These are phyloP conservation scores for Indri indri DNA, from an alignment of 2,113 vertebrate species.

Conservation along the genomic window DNA sequence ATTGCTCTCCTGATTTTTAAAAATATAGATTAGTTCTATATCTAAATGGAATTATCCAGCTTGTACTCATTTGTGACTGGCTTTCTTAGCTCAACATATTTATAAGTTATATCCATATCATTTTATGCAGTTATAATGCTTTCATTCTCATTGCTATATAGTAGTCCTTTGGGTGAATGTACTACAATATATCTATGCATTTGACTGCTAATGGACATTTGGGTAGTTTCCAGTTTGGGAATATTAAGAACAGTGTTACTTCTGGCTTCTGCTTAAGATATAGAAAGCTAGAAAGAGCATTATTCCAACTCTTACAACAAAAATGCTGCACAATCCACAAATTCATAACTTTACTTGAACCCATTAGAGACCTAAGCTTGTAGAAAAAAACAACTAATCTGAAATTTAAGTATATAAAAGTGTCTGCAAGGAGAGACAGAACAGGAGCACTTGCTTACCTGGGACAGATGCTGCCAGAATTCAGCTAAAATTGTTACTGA, in stretches of 20 bases:
- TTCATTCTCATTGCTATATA: slow-evolving; percentile 24
- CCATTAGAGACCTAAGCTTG: not conserved
- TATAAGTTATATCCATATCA: not conserved
- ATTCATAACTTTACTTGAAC: not conserved
- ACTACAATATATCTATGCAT: not conserved
- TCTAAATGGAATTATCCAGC: not conserved
- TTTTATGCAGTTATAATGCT: not conserved
- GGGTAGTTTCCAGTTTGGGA: slow-evolving; percentile 18
- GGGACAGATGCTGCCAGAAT: not conserved
- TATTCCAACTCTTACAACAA: not conserved
- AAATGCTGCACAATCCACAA: not conserved
- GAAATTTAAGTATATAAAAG: slow-evolving; percentile 5
- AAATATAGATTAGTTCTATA: not conserved
- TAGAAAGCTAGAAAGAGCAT: not conserved
- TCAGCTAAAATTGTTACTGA: not conserved
- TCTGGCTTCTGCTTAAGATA: slow-evolving; percentile 12
- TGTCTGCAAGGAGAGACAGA: not conserved
- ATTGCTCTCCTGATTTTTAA: not conserved
- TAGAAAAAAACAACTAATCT: not conserved
- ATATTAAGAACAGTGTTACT: not conserved
- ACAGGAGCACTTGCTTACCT: not conserved
- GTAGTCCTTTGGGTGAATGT: not conserved
- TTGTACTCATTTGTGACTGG: not conserved
- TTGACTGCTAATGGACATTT: not conserved
- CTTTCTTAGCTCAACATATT: not conserved